Evolutionary conservation across 2,888 invertebrate species (phyloP), one percentile per base, ranked within the genome.

Genomic region (Molanna angustata): DNA sequence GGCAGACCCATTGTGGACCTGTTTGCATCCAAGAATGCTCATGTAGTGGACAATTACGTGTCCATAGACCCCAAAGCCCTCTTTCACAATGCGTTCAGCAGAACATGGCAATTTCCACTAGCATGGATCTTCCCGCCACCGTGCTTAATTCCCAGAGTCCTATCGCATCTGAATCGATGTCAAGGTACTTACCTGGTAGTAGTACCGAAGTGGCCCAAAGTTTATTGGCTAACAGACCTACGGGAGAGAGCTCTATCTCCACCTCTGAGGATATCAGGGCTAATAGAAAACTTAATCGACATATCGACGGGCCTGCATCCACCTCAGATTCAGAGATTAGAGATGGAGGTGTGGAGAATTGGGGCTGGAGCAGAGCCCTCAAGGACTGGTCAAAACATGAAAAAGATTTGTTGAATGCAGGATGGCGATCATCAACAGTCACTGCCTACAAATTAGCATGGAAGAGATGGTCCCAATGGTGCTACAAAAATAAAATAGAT

Each of bases 41-140:
- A 41, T 19, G 44, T 51, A 21, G 44, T 48, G 7, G n/a, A 20
- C 20, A 27, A n/a, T 2, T 55, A 52, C 37, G 48, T 55, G 4
- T 46, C 42, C 42, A 39, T 46, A 18, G 55, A 56, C 41, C 6
- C 31, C 13, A 44, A 44, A 49, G 46, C 53, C 19, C n/a, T 45
- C 9, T 60, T 58, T 39, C 51, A 48, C 52, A 57, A 63, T 33
- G 63, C 64, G 1, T 64, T 64, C 61, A 62, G 62, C 56, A 58
- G 55, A 13, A 37, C 2, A 2, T 64, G 64, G 62, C 9, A 53
- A 2, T 63, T 43, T 33, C 40, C 48, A 0, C 47, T 63, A 18
- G 64, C 52, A 1, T 66, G 65, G 49, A 35, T 64, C 4, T 65
- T 66, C 43, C 64, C 66, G 1, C 66, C 65, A 3, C 66, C 64